Base-by-base conservation (phyloP, 2,113 vertebrate genomes). In the Rynchops niger region DNA sequence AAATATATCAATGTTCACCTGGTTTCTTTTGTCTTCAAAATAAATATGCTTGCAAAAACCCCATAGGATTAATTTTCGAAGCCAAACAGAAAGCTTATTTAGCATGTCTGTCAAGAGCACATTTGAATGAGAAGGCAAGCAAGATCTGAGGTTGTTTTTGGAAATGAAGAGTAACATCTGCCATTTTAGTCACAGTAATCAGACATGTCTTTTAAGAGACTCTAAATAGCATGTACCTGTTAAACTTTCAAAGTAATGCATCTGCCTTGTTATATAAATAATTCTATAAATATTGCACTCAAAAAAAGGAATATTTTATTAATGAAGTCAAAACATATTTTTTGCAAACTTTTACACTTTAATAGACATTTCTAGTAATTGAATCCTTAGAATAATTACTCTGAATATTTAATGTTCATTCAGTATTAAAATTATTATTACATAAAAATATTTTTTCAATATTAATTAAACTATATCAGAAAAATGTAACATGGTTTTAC, bases 191-290 rank as follows among this genome's bases (percentile, higher is more conserved):
- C n/a, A 59, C 36, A 91, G 43, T 77, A 76, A 73, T 73, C 71
- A 93, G 53, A 73, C 16, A 36, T 50, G 65, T 70, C 50, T 70
- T 95, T 34, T 55, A 34, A 73, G 63, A 58, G 18, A 58, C 29
- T 73, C n/a, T 84, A 91, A 89, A 92, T 59, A 89, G 21, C 25
- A 85, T 36, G 55, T 70, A 93, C 69, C 47, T 72, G 36, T 61
- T 93, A 94, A 93, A 61, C 15, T 66, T 92, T 77, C 53, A 69
- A 78, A 85, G 42, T 82, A 92, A 81, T 78, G 26, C 59, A 77
- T 90, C 34, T 93, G 65, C 43, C 63, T 88, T 81, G 55, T 92
- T 89, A 87, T 69, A 42, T 32, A 85, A 93, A 86, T 83, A 90
- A 58, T 29, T 84, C 45, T 80, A 59, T 89, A 61, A 95, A 58